Evolutionary conservation across 2,113 vertebrate genomes (phyloP), one percentile per base, ranked within the genome.

Genomic region (Scytalopus superciliaris): DNA sequence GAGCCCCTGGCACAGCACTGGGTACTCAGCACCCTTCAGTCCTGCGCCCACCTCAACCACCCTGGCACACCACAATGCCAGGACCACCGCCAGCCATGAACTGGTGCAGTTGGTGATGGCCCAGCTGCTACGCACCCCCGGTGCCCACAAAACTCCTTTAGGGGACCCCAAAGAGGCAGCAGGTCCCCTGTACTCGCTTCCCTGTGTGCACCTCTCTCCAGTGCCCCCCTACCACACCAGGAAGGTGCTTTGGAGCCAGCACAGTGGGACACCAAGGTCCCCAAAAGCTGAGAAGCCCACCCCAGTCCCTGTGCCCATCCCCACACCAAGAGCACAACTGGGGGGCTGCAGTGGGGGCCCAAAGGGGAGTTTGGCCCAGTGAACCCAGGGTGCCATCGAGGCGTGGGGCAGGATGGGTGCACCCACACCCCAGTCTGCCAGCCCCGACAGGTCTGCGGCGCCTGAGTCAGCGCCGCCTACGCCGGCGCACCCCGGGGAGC

Each of bases 391-490:
- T 52, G 56, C 70, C 5, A 14, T 62, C 4, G 1, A 17, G 13
- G 68, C 19, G 0, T 0, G 27, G 53, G 66, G 80, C 79, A 57
- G 56, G 66, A 67, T 4, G 3, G 56, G 87, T 9, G 2, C 9
- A 17, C 87, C 84, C 92, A 87, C 84, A 4, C 90, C 90, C 87
- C 15, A 2, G 33, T 30, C 27, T 31, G 68, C 87, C 25, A 1
- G 90, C 21, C 87, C 77, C 44, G 1, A 93, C 95, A 91, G 84
- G 87, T 55, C 92, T 23, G 67, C 2, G 6, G 33, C 2, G 60
- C 67, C 87, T 96, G 95, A 94, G 68, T 93, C 94, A 95, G 95
- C 60, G 10, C 85, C 63, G 47, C 88, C 95, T 63, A 63, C 60
- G 33, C 87, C 9, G 76, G 47, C 84, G 57, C 95, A 21, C 93